These are phyloP conservation scores for Drosophila gaucha DNA, from an alignment of 2,888 invertebrate species.

Conservation along the genomic window DNA sequence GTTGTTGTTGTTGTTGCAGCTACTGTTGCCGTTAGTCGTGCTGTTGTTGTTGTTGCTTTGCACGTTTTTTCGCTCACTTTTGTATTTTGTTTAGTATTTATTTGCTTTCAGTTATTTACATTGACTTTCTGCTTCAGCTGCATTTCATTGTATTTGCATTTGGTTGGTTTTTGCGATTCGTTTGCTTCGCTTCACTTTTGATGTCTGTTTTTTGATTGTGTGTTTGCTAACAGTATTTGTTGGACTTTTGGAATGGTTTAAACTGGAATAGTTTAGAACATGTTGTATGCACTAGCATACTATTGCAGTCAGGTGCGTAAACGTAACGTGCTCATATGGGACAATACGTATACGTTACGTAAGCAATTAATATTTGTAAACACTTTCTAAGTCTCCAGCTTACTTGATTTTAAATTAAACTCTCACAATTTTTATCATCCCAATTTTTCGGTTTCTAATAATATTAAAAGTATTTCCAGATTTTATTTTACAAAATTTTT, in stretches of 20 bases:
- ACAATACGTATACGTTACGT: neutral
- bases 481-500: too few species aligned
- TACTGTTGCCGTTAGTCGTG: constrained; percentile 16
- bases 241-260: constrained; percentile 6
- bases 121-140: constrained; percentile 66
- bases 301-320: neutral
- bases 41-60: constrained; percentile 24
- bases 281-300: neutral
- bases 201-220: constrained; percentile 6
- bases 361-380: neutral
- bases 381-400: too few species aligned
- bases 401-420: too few species aligned
- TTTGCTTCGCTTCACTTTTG: constrained; percentile 30
- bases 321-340: neutral
- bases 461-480: too few species aligned
- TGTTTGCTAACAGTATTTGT: constrained; percentile 9
- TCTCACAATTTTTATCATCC: too few species aligned
- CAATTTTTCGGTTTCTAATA: too few species aligned
- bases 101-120: constrained; percentile 48
- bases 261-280: constrained; percentile 4
- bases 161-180: constrained; percentile 25
- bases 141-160: constrained; percentile 54
- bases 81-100: constrained; percentile 38
- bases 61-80: constrained; percentile 44
- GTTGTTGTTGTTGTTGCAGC: constrained; percentile 22